A percentile compares a stretch with the other conserved stretches of the same genome.
phyloP scores from a whole-genome alignment of 1,140 invertebrate genomes.

The Drepana arcuata region DNA sequence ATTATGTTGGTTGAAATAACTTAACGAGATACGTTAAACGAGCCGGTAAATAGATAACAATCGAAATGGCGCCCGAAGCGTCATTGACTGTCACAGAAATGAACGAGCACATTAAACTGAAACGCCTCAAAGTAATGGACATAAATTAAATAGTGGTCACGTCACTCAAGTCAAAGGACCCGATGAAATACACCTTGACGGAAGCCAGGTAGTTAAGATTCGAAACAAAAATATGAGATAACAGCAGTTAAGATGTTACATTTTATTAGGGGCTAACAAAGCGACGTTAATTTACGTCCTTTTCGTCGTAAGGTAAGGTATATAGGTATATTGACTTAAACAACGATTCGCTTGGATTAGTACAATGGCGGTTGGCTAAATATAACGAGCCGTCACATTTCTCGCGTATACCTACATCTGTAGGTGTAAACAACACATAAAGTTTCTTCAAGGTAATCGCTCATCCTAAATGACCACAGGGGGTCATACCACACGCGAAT shows the following conservation, averaged over 20 bases:
- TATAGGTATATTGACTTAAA: constrained; percentile 14
- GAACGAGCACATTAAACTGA: constrained; percentile 57
- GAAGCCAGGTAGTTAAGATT: constrained; percentile 69
- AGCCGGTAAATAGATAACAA: constrained; percentile 45
- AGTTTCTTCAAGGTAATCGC: constrained; percentile 22
- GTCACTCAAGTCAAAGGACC: constrained; percentile 54
- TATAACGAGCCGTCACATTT: neutral
- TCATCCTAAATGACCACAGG: constrained; percentile 26
- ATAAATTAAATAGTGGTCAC: constrained; percentile 63
- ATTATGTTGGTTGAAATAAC: constrained; percentile 3
- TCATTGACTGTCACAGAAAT: constrained; percentile 51
- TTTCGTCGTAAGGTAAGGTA: constrained; percentile 23
- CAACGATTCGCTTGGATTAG: no score
- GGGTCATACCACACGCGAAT: constrained; percentile 21
- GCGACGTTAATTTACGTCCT: constrained; percentile 54
- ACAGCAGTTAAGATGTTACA: constrained; percentile 57
- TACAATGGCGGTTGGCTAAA: no score
- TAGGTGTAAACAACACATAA: constrained; percentile 19
- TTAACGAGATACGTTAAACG: constrained; percentile 22
- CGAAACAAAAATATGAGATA: constrained; percentile 62
- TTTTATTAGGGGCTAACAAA: constrained; percentile 65
- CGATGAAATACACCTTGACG: constrained; percentile 44
- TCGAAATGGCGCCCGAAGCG: constrained; percentile 58
- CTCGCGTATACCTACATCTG: constrained; percentile 8
- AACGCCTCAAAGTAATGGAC: constrained; percentile 45